Conservation (phyloP, 2,888 invertebrate genomes). For the Tachina lurida region DNA sequence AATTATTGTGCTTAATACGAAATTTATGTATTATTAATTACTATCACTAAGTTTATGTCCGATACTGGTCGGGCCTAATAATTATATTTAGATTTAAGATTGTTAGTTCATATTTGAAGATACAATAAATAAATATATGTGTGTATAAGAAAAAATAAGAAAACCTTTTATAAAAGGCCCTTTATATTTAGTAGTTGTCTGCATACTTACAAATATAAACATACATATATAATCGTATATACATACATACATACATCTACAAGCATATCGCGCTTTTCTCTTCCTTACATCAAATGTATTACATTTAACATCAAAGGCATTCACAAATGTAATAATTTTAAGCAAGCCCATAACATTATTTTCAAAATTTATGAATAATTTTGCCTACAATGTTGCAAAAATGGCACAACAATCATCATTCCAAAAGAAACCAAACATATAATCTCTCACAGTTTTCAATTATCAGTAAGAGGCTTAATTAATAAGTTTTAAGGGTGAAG, state of each 20-base stretch:
- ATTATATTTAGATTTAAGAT: too few relatives aligned
- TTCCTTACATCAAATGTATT: neutral
- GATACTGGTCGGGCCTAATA: too few relatives aligned
- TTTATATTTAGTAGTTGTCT: too few relatives aligned
- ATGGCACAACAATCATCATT: constrained; percentile 45
- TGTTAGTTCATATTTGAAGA: too few relatives aligned
- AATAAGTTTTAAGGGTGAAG: neutral
- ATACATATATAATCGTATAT: neutral
- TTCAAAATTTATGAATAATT: constrained; percentile 68
- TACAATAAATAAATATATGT: too few relatives aligned
- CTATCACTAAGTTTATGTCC: too few relatives aligned
- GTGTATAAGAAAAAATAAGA: too few relatives aligned
- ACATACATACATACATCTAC: neutral
- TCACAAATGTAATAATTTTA: constrained; percentile 54
- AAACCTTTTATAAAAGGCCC: too few relatives aligned
- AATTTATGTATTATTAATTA: too few relatives aligned
- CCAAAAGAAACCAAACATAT: constrained; percentile 9
- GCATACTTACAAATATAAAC: neutral
- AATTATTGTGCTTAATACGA: too few relatives aligned
- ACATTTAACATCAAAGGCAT: constrained; percentile 58
- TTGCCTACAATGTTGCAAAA: constrained; percentile 61
- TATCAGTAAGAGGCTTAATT: constrained; percentile 24
- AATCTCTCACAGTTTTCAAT: constrained; percentile 44
- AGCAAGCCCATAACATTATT: constrained; percentile 62
- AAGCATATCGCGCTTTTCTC: neutral